phyloP scores from a whole-genome alignment of 2,113 vertebrate species.

The Todiramphus chloris region DNA sequence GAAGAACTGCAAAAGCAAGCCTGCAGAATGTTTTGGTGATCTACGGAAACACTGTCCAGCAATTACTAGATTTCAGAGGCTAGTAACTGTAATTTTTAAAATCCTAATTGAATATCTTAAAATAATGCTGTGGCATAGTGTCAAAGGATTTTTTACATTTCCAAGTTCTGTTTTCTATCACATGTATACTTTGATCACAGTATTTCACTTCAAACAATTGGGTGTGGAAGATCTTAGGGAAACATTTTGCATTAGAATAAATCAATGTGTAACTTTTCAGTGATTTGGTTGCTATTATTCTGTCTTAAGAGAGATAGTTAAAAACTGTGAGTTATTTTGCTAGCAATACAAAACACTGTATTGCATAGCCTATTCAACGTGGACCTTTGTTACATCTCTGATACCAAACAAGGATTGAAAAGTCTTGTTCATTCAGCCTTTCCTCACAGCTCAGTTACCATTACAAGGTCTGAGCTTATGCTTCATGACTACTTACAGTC shows the following conservation, averaged over 20 bases:
- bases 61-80: not conserved
- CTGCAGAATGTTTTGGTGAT: not conserved
- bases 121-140: not conserved
- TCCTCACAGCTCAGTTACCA: not conserved
- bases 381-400: not conserved
- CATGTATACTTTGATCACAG: accelerated
- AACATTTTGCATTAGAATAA: not conserved
- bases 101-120: not conserved
- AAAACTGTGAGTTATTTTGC: not conserved
- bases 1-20: not conserved
- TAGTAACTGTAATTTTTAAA: not conserved
- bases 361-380: not conserved
- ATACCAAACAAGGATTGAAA: not conserved
- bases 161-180: not conserved
- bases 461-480: not conserved
- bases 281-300: not conserved
- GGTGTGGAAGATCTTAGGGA: not conserved
- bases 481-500: not conserved
- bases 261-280: not conserved
- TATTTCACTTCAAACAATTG: not conserved
- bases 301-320: not conserved
- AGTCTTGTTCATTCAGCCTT: not conserved
- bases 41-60: not conserved
- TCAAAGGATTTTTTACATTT: not conserved
- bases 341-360: not conserved